These are phyloP conservation scores for Amniataba percoides DNA, from an alignment of 2,797 vertebrate genomes.

Conservation along the genomic window DNA sequence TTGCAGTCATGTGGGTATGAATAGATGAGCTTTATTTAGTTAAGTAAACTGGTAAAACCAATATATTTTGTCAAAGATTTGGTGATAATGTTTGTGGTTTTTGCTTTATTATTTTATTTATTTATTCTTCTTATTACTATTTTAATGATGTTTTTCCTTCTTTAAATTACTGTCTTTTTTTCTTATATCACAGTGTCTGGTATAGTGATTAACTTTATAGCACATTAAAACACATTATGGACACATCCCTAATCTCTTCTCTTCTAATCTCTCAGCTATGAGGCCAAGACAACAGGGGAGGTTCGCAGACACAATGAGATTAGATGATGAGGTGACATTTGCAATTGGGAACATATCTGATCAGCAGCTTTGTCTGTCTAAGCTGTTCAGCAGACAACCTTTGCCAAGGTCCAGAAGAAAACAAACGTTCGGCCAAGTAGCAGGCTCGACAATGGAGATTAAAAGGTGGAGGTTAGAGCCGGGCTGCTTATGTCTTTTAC, in stretches of 20 bases:
- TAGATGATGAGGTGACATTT: constrained; percentile 77
- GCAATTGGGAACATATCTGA: constrained; percentile 80
- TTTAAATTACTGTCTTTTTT: background rate
- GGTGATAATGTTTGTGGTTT: background rate
- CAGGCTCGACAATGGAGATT: constrained; percentile 41
- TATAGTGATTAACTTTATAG: constrained; percentile 4
- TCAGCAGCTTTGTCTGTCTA: constrained; percentile 83
- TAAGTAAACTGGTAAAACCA: background rate
- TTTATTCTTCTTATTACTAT: background rate
- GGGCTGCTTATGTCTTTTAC: background rate
- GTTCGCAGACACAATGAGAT: constrained; percentile 66
- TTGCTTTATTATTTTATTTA: background rate
- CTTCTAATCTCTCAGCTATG: constrained; percentile 41
- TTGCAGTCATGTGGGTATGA: constrained; percentile 11
- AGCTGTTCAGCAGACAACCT: constrained; percentile 78
- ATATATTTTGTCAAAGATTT: background rate
- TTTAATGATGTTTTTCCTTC: background rate
- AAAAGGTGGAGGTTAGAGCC: background rate
- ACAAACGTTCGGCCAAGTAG: constrained; percentile 53
- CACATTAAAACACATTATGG: constrained; percentile 21
- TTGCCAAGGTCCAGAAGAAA: constrained; percentile 68
- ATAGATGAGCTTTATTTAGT: constrained; percentile 7
- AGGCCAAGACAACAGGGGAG: constrained; percentile 35
- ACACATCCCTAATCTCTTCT: constrained; percentile 42
- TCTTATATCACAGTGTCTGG: background rate